phyloP scores from a whole-genome alignment of 2,113 vertebrate genomes.

The Cavia porcellus region DNA sequence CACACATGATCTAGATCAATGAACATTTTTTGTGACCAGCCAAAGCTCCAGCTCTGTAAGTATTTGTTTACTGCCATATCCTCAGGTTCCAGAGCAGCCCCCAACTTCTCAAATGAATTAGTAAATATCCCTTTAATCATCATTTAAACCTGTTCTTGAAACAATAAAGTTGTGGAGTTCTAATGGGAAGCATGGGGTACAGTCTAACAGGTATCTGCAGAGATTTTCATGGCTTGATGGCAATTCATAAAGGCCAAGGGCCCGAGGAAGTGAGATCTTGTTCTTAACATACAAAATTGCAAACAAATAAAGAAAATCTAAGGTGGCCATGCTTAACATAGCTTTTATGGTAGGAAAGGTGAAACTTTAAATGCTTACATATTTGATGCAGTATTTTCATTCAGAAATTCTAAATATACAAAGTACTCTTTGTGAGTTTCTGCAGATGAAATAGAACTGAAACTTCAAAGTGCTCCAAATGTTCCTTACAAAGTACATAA shows the following conservation, averaged over 20 bases:
- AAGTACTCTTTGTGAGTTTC: not conserved
- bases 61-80: not conserved
- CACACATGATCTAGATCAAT: not conserved
- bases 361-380: not conserved
- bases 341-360: not conserved
- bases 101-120: constrained; percentile 6
- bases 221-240: not conserved
- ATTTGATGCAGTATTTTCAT: not conserved
- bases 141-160: not conserved
- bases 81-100: not conserved
- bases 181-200: not conserved
- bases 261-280: not conserved
- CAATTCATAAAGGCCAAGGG: not conserved
- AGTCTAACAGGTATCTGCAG: not conserved
- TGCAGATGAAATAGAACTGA: not conserved
- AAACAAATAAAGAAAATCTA: not conserved
- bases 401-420: not conserved
- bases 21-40: not conserved
- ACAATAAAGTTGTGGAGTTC: not conserved
- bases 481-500: not conserved
- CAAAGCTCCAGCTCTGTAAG: not conserved
- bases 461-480: constrained; percentile 25
- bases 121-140: not conserved
- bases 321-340: not conserved
- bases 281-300: not conserved